Conservation (phyloP, 2,113 vertebrate species). For the Scomber japonicus region DNA sequence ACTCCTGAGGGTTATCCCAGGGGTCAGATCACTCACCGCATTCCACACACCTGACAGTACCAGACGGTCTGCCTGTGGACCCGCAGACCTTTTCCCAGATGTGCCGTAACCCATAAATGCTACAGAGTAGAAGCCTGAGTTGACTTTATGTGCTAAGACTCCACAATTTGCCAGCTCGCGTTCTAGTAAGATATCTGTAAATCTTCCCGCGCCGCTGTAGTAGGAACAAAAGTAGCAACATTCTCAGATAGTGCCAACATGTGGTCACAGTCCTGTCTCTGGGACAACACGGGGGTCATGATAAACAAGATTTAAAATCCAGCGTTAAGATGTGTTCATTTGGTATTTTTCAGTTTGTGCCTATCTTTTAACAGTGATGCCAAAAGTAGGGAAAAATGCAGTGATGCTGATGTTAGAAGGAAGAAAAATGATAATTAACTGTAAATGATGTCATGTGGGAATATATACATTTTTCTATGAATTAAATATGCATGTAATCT, state of each 20-base stretch:
- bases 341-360: background rate
- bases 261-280: background rate
- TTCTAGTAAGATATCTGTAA: background rate
- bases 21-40: conserved; percentile 24
- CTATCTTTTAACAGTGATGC: background rate
- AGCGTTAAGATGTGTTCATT: too few species aligned
- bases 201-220: background rate
- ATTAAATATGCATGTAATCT: background rate
- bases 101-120: conserved; percentile 8
- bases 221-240: background rate
- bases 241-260: background rate
- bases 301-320: background rate
- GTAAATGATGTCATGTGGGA: background rate
- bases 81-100: conserved; percentile 3
- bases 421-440: background rate
- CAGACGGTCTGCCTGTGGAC: conserved; percentile 15
- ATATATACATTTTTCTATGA: background rate
- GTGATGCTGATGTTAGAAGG: too few species aligned
- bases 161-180: conserved; percentile 1
- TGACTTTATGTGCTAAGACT: background rate
- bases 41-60: conserved; percentile 19
- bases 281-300: background rate
- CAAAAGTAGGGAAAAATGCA: too few species aligned
- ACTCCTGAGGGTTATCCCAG: conserved; percentile 6
- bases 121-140: background rate